These are phyloP conservation scores for Triplophysa tibetana DNA, from an alignment of 2,113 vertebrate genomes.

Conservation along the genomic window DNA sequence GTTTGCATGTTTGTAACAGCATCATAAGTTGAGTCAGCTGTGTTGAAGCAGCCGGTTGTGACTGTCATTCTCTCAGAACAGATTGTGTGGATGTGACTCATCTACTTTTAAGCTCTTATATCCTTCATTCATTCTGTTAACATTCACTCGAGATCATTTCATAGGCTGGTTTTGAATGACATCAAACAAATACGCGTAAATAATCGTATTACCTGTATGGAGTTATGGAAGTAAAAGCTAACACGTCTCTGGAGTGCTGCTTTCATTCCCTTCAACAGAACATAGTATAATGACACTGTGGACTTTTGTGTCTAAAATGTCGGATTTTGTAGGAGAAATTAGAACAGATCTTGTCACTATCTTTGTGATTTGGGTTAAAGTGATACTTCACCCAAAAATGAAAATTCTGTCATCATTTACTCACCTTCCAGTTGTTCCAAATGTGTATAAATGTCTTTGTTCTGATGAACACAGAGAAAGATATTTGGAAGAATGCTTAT, in stretches of 20 bases:
- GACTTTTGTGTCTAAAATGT: not conserved
- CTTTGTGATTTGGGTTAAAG: not conserved
- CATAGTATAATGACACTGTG: not conserved
- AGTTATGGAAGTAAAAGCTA: not conserved
- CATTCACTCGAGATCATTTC: not conserved
- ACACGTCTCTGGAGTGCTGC: not conserved
- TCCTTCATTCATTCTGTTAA: not conserved
- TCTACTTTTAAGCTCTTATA: not conserved
- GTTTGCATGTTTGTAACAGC: constrained; percentile 28
- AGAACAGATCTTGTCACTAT: not conserved
- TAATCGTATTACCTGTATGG: too few species aligned
- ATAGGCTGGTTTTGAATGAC: not conserved
- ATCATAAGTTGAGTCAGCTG: constrained; percentile 38
- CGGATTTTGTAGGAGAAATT: not conserved
- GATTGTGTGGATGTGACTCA: constrained; percentile 63
- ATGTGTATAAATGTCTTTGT: too few species aligned
- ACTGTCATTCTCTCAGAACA: constrained; percentile 51
- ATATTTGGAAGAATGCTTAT: too few species aligned
- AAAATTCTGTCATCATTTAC: too few species aligned
- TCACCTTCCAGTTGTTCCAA: too few species aligned
- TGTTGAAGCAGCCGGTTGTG: constrained; percentile 47
- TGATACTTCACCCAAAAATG: too few species aligned
- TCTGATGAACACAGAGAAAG: too few species aligned
- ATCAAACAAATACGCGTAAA: not conserved
- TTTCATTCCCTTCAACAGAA: constrained; percentile 1